Evolutionary conservation across 2,113 vertebrate genomes (phyloP), one percentile per base, ranked within the genome.

Genomic region (Uria lomvia): DNA sequence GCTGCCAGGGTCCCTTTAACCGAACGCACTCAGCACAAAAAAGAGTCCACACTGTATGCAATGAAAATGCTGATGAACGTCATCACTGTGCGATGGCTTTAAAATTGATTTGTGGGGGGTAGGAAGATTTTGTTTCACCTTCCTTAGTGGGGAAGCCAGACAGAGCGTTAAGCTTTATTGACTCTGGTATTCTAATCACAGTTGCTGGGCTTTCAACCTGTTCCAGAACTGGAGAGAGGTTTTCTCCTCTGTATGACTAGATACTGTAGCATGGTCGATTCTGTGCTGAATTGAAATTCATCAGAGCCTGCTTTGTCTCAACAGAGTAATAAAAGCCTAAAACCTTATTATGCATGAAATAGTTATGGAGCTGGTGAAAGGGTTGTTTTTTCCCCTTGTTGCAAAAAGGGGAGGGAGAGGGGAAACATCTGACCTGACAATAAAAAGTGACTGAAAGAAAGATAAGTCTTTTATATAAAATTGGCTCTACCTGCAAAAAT

Each of bases 341-440:
- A 98, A 98, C 11, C 91, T 96, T 97, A 95, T 96, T 97, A 98
- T 92, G 96, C 94, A 98, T 97, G 93, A 96, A 98, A 98, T 97
- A 97, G 98, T 98, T 97, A 98, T 88, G 68, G 88, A 92, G 83
- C 87, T 94, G 82, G 58, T 82, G 79, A 79, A 84, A 95, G 71
- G 86, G 34, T 26, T 89, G 67, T 19, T 86, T 95, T 68, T 42
- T 38, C 53, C 84, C 38, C 45, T 63, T 79, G 60, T 40, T 89
- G 58, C 66, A 94, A 91, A 87, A 96, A 58, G 21, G 29, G 26
- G 72, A 68, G 93, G 71, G 38, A 85, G 27, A 86, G 55, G 42
- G 52, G 47, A 87, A 87, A 86, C 92, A 58, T 74, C 94, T 95
- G 79, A 79, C 95, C 79, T 73, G 85, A 70, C 56, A 82, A 63